Conservation (phyloP, 2,797 vertebrate genomes). For the Tachyglossus aculeatus region DNA sequence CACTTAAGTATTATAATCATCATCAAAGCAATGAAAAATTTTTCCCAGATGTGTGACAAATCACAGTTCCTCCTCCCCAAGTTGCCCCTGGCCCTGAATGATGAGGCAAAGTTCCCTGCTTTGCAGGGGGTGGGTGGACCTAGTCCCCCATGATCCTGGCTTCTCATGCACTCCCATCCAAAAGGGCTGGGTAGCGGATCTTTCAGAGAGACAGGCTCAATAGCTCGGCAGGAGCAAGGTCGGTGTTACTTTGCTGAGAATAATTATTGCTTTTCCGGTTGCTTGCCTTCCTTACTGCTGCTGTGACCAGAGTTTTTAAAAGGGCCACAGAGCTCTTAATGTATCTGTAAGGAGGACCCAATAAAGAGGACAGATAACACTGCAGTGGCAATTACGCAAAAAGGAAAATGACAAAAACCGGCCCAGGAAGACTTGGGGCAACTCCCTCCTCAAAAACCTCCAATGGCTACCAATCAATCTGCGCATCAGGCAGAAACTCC, state of each 20-base stretch:
- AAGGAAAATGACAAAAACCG: background rate
- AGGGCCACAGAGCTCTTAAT: background rate
- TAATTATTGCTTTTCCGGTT: background rate
- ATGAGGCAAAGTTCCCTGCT: too few relatives aligned
- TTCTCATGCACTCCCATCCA: too few relatives aligned
- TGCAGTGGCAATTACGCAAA: background rate
- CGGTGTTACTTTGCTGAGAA: background rate
- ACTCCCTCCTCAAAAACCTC: too few relatives aligned
- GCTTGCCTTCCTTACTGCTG: background rate
- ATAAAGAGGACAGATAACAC: background rate
- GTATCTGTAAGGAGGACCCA: background rate
- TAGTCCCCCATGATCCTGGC: too few relatives aligned
- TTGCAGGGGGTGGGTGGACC: too few relatives aligned
- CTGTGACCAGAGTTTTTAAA: background rate
- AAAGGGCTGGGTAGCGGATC: background rate
- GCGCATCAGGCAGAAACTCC: too few relatives aligned
- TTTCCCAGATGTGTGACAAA: too few relatives aligned
- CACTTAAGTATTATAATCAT: too few relatives aligned
- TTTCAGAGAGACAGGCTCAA: background rate
- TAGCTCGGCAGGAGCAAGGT: background rate
- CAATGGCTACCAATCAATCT: too few relatives aligned
- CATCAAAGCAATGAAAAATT: too few relatives aligned
- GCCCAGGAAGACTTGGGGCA: background rate
- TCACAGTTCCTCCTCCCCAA: too few relatives aligned
- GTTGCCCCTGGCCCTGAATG: too few relatives aligned